phyloP scores from a whole-genome alignment of 2,797 vertebrate genomes.

The Hozukius guyotensis region DNA sequence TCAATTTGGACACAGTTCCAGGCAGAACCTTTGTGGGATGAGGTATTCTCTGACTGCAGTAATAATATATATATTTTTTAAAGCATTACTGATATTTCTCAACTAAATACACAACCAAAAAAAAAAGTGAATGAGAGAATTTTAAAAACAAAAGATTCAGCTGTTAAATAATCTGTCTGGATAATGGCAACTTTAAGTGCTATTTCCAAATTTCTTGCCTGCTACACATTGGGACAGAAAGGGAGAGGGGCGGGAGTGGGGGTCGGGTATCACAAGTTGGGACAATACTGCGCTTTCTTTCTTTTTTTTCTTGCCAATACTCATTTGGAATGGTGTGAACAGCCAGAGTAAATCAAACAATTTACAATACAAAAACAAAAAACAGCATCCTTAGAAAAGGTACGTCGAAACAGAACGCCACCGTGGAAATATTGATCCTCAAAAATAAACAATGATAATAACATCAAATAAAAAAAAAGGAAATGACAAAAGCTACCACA shows the following conservation, averaged over 20 bases:
- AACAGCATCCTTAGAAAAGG: conserved; percentile 74
- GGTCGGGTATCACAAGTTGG: conserved; percentile 53
- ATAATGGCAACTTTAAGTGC: conserved; percentile 83
- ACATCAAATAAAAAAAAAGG: conserved; percentile 70
- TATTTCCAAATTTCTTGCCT: conserved; percentile 78
- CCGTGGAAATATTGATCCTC: conserved; percentile 78
- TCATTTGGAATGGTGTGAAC: conserved; percentile 82
- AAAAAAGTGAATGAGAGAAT: conserved; percentile 63
- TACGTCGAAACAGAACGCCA: conserved; percentile 75
- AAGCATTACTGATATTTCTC: conserved; percentile 84
- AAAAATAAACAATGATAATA: conserved; percentile 73
- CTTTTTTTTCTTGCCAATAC: conserved; percentile 66
- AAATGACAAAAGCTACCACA: conserved; percentile 83
- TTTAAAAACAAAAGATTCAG: conserved; percentile 43
- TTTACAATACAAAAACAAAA: conserved; percentile 62
- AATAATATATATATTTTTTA: conserved; percentile 81
- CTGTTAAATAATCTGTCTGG: conserved; percentile 77
- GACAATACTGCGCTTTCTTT: conserved; percentile 73
- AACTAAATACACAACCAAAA: conserved; percentile 77
- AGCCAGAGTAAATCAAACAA: conserved; percentile 73
- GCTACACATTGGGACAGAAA: conserved; percentile 71
- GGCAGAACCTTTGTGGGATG: conserved; percentile 82
- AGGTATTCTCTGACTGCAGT: conserved; percentile 87
- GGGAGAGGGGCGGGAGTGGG: conserved; percentile 34
- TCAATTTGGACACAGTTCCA: conserved; percentile 81